These are phyloP conservation scores for Meghimatium bilineatum DNA, from an alignment of 2,888 invertebrate genomes.

Conservation along the genomic window DNA sequence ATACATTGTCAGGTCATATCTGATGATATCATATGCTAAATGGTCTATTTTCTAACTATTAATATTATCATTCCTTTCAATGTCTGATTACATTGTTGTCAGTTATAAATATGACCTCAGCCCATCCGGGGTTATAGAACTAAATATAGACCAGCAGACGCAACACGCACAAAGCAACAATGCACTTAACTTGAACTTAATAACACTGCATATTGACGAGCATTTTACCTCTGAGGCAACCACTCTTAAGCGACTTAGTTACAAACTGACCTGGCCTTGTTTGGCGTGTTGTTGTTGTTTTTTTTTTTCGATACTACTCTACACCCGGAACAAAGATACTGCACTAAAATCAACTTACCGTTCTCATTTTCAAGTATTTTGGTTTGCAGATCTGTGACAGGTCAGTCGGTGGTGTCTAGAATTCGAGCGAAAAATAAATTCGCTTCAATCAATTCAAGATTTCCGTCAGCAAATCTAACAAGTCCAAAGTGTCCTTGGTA, in stretches of 20 bases:
- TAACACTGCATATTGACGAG: neutral
- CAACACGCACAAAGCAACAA: neutral
- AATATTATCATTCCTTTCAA: no score
- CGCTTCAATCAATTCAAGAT: neutral
- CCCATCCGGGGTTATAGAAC: neutral
- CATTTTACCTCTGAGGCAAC: neutral
- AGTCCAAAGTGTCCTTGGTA: conserved; percentile 26
- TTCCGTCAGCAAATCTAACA: conserved; percentile 41
- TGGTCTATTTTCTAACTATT: no score
- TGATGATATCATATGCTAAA: no score
- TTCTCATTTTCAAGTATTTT: conserved; percentile 41
- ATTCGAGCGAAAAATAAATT: conserved; percentile 2
- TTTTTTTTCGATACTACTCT: neutral
- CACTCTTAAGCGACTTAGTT: neutral
- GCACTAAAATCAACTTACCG: conserved; percentile 27
- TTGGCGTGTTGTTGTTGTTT: no score
- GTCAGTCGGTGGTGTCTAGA: conserved; percentile 1
- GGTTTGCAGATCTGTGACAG: conserved; percentile 33
- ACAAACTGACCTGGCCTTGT: neutral
- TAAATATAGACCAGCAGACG: conserved; percentile 21
- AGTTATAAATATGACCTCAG: conserved; percentile 13
- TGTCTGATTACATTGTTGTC: no score
- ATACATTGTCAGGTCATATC: no score
- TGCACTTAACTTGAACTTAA: neutral
- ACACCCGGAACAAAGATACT: neutral